phyloP scores from a whole-genome alignment of 2,888 invertebrate species.

The Eristalis tenax region DNA sequence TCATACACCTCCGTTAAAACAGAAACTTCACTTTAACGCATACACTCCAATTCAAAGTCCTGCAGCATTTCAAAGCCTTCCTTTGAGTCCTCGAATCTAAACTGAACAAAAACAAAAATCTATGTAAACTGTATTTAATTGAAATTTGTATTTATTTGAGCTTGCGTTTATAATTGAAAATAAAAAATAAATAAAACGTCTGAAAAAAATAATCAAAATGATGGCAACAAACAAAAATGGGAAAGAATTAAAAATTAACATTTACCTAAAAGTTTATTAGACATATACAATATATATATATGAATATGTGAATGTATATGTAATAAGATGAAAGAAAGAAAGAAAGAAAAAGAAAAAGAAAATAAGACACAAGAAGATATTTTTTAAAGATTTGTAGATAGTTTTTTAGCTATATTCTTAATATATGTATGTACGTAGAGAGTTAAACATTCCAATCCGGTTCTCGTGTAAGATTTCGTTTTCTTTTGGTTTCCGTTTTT shows the following conservation, averaged over 20 bases:
- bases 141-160: not conserved
- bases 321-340: constrained; percentile 41
- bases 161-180: not conserved
- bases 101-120: not conserved
- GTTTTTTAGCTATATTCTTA: constrained; percentile 56
- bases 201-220: constrained; percentile 28
- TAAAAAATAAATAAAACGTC: not conserved
- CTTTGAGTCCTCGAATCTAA: constrained; percentile 3
- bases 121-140: constrained; percentile 6
- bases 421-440: constrained; percentile 50
- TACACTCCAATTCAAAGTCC: not conserved
- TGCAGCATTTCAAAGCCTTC: constrained; percentile 46
- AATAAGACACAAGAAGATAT: constrained; percentile 43
- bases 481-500: constrained; percentile 26
- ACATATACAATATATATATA: constrained; percentile 11
- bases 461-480: not conserved
- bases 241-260: constrained; percentile 25
- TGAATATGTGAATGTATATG: constrained; percentile 38
- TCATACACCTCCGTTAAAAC: no score
- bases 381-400: constrained; percentile 69
- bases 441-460: constrained; percentile 58
- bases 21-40: not conserved
- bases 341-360: constrained; percentile 13
- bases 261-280: constrained; percentile 55
- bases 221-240: constrained; percentile 45